Evolutionary conservation across 2,888 invertebrate genomes (phyloP).

Genomic region (Didymodactylos carnosus): DNA sequence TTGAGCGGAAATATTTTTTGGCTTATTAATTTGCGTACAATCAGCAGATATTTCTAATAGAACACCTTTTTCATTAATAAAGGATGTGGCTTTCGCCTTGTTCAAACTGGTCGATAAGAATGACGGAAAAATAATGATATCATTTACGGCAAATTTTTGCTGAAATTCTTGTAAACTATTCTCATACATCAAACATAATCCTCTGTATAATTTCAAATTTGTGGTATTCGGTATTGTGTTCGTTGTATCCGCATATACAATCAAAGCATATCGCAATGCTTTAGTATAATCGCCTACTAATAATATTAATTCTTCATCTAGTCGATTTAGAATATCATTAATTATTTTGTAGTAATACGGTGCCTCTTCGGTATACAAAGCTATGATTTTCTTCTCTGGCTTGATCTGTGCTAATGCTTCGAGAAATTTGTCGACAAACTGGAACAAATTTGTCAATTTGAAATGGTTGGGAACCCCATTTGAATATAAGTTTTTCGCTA

Average conservation of each 20-base stretch:
- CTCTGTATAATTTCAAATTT: not conserved
- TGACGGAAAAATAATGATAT: not conserved
- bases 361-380: not conserved
- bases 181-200: not conserved
- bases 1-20: too few species aligned
- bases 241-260: not conserved
- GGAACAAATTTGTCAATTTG: too few species aligned
- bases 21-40: not conserved
- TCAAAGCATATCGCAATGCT: not conserved
- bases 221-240: not conserved
- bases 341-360: not conserved
- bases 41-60: not conserved
- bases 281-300: not conserved
- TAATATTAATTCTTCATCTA: not conserved
- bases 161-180: not conserved
- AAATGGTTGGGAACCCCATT: too few species aligned
- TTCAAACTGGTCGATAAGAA: not conserved
- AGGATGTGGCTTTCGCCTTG: not conserved
- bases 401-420: not conserved
- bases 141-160: not conserved
- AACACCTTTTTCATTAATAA: too few species aligned
- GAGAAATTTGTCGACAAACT: too few species aligned
- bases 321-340: not conserved
- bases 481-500: too few species aligned
- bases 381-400: not conserved